Evolutionary conservation across 1,140 invertebrate genomes (phyloP).

Genomic region (Polypedilum pembai): DNA sequence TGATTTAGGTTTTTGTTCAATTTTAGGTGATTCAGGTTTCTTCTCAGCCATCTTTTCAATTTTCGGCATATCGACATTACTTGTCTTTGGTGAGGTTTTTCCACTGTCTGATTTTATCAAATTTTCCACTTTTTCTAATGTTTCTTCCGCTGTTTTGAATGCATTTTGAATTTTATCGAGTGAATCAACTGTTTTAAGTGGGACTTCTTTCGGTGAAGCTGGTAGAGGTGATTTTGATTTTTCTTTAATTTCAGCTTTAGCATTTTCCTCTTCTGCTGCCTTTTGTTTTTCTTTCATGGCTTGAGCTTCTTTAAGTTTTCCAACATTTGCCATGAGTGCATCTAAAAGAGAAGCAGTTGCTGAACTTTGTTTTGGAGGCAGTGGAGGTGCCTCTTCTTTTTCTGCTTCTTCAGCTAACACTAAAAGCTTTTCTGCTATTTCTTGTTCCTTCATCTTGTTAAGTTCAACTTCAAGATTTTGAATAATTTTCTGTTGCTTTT

Average conservation of each 20-base stretch:
- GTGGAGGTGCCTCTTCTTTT: background rate
- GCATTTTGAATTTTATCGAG: background rate
- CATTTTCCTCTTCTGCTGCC: background rate
- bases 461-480: constrained; percentile 12
- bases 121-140: background rate
- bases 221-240: background rate
- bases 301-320: background rate
- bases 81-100: background rate
- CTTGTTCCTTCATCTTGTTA: constrained; percentile 10
- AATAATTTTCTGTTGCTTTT: constrained; percentile 24
- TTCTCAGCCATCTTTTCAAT: background rate
- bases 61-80: background rate
- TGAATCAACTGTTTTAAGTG: background rate
- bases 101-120: background rate
- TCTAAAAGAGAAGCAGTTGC: background rate
- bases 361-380: background rate
- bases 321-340: constrained; percentile 12
- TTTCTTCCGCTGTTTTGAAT: background rate
- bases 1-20: background rate
- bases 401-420: background rate
- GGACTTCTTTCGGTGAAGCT: background rate
- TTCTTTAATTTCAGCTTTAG: background rate
- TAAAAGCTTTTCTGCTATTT: background rate
- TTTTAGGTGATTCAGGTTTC: background rate
- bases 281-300: background rate